Base-by-base conservation (phyloP, 2,797 vertebrate genomes). In the Micropoecilia bifurca region DNA sequence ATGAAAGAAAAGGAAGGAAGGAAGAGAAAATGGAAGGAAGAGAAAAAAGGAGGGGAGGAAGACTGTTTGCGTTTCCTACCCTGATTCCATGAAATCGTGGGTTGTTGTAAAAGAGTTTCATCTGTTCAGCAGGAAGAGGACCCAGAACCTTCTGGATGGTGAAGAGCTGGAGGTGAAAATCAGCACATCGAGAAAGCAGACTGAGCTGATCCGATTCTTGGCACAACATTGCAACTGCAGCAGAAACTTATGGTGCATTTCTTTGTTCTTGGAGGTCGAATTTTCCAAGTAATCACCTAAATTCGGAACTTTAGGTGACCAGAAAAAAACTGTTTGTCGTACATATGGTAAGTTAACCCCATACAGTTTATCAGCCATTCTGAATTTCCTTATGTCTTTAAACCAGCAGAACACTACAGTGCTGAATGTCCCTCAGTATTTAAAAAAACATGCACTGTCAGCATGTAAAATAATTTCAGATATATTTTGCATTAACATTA, bases 31-130 rank as follows among this genome's bases (percentile, higher is more conserved):
- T n/a, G n/a, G n/a, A n/a, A 80, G 57, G 57, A 33, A 43, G 57
- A 80, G 57, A 76, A 57, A 59, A 78, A 88, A 80, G 78, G 71
- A 80, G 82, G 82, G 76, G 79, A 86, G 81, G 59, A 71, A 72
- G 36, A 63, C 6, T 10, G 55, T 39, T 61, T 78, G 33, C 0
- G 36, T 86, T 75, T 86, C 93, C 88, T 96, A 99, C 97, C 96
- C 97, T 93, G 91, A 99, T 95, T 78, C 97, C 97, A 69, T 98
- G 98, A 91, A 99, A 98, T 79, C 97, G 97, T 90, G 97, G 97
- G 94, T 99, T 99, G 95, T 97, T 98, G 84, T 98, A 98, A 94
- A 98, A 99, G 83, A 99, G 97, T 89, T 99, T 98, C 97, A 98
- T 99, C 93, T 99, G 98, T 86, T 99, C 98, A 0, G 97, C 95